Percentiles rank a stretch among this genome's conserved stretches.
Evolutionary conservation across 2,888 invertebrate species (phyloP).

Genomic region (Lasioglossum lativentre): DNA sequence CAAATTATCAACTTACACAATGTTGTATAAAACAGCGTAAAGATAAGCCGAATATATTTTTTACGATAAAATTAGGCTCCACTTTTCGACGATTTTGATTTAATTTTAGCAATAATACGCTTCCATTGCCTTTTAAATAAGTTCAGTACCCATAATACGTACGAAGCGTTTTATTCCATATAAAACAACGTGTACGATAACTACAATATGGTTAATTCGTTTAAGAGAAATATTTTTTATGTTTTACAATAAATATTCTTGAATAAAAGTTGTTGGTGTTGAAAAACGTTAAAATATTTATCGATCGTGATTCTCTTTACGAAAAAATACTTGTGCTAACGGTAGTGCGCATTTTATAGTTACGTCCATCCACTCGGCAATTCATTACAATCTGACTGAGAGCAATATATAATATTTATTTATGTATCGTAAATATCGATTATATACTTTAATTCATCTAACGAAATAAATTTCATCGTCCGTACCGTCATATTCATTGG

Average conservation of each 20-base stretch:
- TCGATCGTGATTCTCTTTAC: background rate
- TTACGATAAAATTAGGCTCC: background rate
- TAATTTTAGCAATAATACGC: background rate
- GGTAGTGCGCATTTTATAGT: constrained; percentile 6
- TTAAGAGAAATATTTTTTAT: constrained; percentile 45
- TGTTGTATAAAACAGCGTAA: constrained; percentile 5
- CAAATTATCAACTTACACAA: constrained; percentile 8
- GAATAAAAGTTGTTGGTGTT: constrained; percentile 44
- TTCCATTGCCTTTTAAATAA: background rate
- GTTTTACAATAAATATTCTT: constrained; percentile 64
- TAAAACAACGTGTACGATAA: constrained; percentile 42
- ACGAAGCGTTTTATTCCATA: constrained; percentile 32
- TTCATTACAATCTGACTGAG: constrained; percentile 25
- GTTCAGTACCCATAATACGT: constrained; percentile 30
- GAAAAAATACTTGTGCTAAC: constrained; percentile 18
- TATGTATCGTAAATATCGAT: constrained; percentile 25
- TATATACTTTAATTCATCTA: constrained; percentile 48
- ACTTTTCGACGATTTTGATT: background rate
- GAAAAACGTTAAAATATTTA: constrained; percentile 12
- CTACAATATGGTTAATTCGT: constrained; percentile 26
- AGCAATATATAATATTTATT: constrained; percentile 32
- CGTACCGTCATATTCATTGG: constrained; percentile 28
- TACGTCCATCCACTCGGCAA: constrained; percentile 6
- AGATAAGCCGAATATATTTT: constrained; percentile 11
- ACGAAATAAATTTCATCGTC: constrained; percentile 19